A percentile compares a stretch with the other conserved stretches of the same genome.
These are phyloP conservation scores for Gyps fulvus DNA, from an alignment of 2,113 vertebrate genomes.

Conservation along the genomic window DNA sequence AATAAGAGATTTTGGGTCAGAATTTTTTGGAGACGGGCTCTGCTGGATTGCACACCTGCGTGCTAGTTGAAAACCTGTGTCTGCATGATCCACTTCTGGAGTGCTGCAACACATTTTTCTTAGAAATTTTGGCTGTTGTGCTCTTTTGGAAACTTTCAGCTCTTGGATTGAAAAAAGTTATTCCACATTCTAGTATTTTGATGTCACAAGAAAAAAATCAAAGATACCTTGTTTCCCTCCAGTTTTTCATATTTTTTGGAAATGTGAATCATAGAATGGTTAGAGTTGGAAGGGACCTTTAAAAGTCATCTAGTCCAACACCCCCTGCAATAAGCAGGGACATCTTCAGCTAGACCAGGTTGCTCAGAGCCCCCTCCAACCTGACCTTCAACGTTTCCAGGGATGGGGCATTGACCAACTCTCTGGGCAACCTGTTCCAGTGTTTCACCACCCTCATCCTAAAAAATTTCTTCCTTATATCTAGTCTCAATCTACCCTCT, in stretches of 20 bases:
- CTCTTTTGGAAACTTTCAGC: background rate
- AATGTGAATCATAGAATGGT: background rate
- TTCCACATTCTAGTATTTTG: background rate
- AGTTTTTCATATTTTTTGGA: background rate
- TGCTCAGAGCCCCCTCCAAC: background rate
- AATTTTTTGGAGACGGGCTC: background rate
- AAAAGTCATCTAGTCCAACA: background rate
- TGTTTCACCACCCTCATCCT: background rate
- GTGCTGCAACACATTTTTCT: background rate
- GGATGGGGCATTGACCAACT: background rate
- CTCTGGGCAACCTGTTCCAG: background rate
- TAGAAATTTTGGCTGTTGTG: background rate
- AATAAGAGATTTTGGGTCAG: background rate
- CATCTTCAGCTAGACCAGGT: background rate
- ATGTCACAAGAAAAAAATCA: background rate
- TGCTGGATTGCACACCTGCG: accelerated
- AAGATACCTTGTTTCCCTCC: background rate
- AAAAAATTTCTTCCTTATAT: background rate
- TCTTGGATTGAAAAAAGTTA: background rate
- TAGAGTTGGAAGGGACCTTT: background rate
- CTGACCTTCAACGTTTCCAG: background rate
- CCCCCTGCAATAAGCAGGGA: background rate
- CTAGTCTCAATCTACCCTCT: background rate
- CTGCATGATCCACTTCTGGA: background rate
- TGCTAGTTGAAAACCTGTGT: background rate